phyloP scores from a whole-genome alignment of 1,140 invertebrate genomes.

The Theocolax elegans region DNA sequence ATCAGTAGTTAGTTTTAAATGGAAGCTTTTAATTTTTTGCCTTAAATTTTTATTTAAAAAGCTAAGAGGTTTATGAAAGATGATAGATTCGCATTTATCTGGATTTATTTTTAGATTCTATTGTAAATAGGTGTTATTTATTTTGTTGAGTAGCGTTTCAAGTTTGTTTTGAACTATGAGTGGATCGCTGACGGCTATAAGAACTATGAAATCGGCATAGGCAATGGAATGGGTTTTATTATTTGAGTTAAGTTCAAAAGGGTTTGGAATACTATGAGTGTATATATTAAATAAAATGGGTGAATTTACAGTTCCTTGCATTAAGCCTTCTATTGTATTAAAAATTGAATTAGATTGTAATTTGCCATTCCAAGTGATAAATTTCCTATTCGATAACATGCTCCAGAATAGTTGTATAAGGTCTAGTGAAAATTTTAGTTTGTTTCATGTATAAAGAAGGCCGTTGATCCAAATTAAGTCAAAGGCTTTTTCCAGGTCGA shows the following conservation, averaged over 20 bases:
- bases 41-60: too few species aligned
- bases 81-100: not conserved
- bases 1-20: not conserved
- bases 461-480: slow-evolving; percentile 47
- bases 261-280: not conserved
- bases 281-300: not conserved
- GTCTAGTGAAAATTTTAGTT: slow-evolving; percentile 31
- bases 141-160: not conserved
- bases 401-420: slow-evolving; percentile 38
- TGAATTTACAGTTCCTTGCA: slow-evolving; percentile 19
- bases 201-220: not conserved
- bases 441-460: slow-evolving; percentile 43
- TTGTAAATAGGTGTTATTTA: not conserved
- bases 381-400: slow-evolving; percentile 26
- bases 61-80: not conserved
- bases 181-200: not conserved
- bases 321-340: slow-evolving; percentile 1
- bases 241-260: not conserved
- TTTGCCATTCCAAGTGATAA: not conserved
- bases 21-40: not conserved
- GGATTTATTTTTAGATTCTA: not conserved
- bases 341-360: not conserved
- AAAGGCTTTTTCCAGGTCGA: too few species aligned
- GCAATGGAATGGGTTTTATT: not conserved
- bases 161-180: not conserved